A percentile compares a stretch with the other conserved stretches of the same genome.
phyloP scores from a whole-genome alignment of 2,888 invertebrate species.

The Machimus atricapillus region DNA sequence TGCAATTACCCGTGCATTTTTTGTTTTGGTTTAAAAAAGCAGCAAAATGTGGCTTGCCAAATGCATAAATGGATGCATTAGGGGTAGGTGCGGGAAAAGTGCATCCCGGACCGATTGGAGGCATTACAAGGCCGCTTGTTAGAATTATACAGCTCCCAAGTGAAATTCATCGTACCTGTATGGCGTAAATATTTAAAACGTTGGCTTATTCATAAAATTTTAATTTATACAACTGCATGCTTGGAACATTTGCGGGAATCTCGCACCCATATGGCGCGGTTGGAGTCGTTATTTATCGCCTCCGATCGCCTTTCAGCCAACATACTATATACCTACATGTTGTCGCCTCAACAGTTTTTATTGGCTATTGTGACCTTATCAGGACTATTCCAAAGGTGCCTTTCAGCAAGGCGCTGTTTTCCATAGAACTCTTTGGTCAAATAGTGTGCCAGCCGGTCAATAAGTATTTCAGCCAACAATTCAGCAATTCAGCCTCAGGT shows the following conservation, averaged over 20 bases:
- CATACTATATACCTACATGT: background rate
- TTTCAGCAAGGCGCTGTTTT: background rate
- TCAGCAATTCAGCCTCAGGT: background rate
- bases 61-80: background rate
- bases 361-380: constrained; percentile 7
- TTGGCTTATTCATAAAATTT: background rate
- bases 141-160: background rate
- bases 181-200: background rate
- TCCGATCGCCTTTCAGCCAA: background rate
- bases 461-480: background rate
- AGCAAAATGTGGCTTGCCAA: background rate
- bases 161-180: background rate
- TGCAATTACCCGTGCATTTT: background rate
- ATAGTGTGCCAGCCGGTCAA: background rate
- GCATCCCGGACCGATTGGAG: background rate
- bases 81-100: background rate
- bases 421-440: background rate
- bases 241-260: background rate
- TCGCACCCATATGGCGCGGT: background rate
- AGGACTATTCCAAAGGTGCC: background rate
- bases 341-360: background rate
- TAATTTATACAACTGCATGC: background rate
- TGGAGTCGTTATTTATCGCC: constrained; percentile 11
- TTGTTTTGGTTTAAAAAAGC: background rate
- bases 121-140: background rate